Evolutionary conservation across 1,140 invertebrate genomes (phyloP), one percentile per base, ranked within the genome.

Genomic region (Sycophila sp.): DNA sequence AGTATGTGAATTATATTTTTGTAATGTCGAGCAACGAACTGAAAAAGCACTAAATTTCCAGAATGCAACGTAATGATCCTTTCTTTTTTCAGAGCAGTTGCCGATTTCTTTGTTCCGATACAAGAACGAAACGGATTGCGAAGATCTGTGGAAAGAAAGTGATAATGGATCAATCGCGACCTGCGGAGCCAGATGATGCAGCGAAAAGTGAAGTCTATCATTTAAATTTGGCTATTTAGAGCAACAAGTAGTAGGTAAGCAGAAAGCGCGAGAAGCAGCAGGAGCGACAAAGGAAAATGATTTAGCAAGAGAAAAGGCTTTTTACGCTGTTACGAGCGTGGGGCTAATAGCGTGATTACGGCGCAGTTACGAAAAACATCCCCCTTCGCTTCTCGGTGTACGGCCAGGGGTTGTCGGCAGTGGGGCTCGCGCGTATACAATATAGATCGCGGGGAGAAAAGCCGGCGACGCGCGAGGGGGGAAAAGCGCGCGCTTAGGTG

Each of bases 311-410:
- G 28, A 53, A 4, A 53, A 53, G 28, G 47, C 24, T 51, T 22
- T 5, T n/a, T n/a, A n/a, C 47, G 7, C 38, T 11, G 38, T n/a
- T n/a, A n/a, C 40, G 40, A 1, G 8, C 40, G 40, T 6, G 13
- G 40, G 24, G 64, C 64, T 67, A 67, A 67, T 67, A 67, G 58
- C 53, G 51, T 67, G 64, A 67, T 67, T 67, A 67, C 53, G 64
- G 38, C 49, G 49, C 34, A 65, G 63, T 65, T 65, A 40, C 60
- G 49, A 65, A n/a, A n/a, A 65, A 53, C 63, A 65, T 51, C 63
- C 63, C 51, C 49, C 49, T 36, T n/a, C 11, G 42, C 42, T 47
- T 47, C 42, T 47, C 42, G n/a, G 42, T 17, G 42, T 22, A 17
- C 42, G 19, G 24, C 24, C 8, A 10, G 53, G 19, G 55, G 10